Conservation (phyloP, 92 coral and sea anemone species). For the Palythoa grandiflora region DNA sequence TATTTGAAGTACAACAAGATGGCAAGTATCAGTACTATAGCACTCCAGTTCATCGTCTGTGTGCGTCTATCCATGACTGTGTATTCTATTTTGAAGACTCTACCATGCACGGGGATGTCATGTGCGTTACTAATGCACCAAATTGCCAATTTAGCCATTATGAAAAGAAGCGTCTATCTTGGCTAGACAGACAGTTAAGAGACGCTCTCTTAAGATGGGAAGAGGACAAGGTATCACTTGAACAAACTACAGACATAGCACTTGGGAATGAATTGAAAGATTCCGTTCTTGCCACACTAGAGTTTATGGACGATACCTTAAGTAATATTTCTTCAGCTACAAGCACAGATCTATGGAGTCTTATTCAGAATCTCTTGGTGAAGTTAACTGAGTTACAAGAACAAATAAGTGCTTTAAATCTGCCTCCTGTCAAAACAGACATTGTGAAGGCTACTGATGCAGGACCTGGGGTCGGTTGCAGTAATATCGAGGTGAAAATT, state of each 20-base stretch:
- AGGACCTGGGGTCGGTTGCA: constrained; percentile 4
- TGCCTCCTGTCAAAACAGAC: background rate
- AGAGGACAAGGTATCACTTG: constrained; percentile 1
- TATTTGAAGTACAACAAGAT: constrained; percentile 22
- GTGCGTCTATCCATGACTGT: constrained; percentile 20
- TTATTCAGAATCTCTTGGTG: background rate
- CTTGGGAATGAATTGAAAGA: constrained; percentile 6
- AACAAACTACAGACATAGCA: background rate
- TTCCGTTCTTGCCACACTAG: background rate
- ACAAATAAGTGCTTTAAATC: background rate
- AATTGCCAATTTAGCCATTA: background rate
- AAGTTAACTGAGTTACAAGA: background rate
- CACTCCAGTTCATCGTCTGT: constrained; percentile 32
- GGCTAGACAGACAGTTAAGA: background rate
- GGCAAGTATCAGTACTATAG: constrained; percentile 18
- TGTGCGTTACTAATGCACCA: constrained; percentile 7
- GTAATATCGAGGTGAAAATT: background rate
- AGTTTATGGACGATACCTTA: background rate
- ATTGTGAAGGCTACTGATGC: background rate
- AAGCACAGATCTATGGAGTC: background rate
- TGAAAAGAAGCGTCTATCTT: constrained; percentile 1
- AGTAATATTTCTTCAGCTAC: background rate
- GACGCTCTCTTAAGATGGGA: background rate
- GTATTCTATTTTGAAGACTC: constrained; percentile 21
- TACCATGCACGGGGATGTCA: constrained; percentile 21